Percentiles rank a stretch among this genome's conserved stretches.
phyloP scores from a whole-genome alignment of 2,113 vertebrate genomes.

The Plecotus auritus region DNA sequence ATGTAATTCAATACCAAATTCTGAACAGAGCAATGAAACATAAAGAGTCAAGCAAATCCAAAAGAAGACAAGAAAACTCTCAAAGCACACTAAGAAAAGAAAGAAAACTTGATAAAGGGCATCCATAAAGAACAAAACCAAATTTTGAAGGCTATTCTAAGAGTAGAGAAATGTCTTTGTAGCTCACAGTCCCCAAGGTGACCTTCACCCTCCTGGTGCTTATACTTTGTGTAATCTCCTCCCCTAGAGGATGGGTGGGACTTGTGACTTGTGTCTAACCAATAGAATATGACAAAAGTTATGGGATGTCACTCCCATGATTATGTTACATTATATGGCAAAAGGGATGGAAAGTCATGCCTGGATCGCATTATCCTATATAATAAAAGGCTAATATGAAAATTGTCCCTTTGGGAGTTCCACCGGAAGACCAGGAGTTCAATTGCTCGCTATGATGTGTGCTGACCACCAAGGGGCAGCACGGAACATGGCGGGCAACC shows the following conservation, averaged over 20 bases:
- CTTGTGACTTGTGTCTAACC: background rate
- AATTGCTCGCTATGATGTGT: too few relatives aligned
- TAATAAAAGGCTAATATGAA: background rate
- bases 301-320: background rate
- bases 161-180: background rate
- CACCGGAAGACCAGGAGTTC: too few relatives aligned
- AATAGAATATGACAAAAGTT: background rate
- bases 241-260: background rate
- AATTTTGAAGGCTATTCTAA: background rate
- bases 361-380: accelerated
- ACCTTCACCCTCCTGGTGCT: too few relatives aligned
- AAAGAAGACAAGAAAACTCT: background rate
- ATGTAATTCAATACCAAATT: background rate
- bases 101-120: background rate
- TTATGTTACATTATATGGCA: background rate
- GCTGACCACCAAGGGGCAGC: too few relatives aligned
- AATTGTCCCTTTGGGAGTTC: too few relatives aligned
- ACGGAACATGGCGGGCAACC: too few relatives aligned
- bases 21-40: background rate
- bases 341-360: background rate
- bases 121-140: background rate
- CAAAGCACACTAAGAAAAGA: background rate
- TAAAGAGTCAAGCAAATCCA: background rate
- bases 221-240: background rate
- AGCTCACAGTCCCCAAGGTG: background rate